Evolutionary conservation across 2,888 invertebrate genomes (phyloP).

Genomic region (Deroplatys truncata): DNA sequence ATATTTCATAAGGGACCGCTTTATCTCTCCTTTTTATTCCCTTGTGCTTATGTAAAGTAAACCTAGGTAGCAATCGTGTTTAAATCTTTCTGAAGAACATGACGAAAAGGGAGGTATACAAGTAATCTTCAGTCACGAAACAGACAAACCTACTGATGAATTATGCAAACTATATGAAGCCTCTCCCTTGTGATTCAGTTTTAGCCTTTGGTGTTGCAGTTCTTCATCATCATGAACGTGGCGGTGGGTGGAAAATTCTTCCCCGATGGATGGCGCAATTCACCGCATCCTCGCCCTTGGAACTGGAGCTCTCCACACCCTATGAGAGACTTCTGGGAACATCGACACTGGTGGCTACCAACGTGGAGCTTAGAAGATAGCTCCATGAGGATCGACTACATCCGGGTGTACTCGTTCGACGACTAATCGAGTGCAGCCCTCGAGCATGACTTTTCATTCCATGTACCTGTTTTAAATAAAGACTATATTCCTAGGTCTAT

Average conservation of each 20-base stretch:
- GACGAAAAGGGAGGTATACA: not conserved
- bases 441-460: not conserved
- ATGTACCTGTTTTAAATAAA: not conserved
- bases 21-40: too few relatives aligned
- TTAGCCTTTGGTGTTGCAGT: constrained; percentile 34
- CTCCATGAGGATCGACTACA: constrained; percentile 31
- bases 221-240: constrained; percentile 43
- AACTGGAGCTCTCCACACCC: constrained; percentile 27
- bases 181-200: not conserved
- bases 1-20: too few relatives aligned
- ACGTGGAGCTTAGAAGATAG: constrained; percentile 31
- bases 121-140: too few relatives aligned
- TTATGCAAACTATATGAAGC: not conserved
- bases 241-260: constrained; percentile 45
- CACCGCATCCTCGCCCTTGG: constrained; percentile 33
- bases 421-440: not conserved
- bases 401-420: constrained; percentile 30
- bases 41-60: too few relatives aligned
- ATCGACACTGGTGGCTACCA: constrained; percentile 29
- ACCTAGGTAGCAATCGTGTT: too few relatives aligned
- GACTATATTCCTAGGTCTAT: not conserved
- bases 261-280: constrained; percentile 33
- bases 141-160: not conserved
- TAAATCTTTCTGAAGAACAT: not conserved
- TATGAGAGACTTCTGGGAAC: constrained; percentile 33